phyloP scores from a whole-genome alignment of 2,113 vertebrate species.

The Glareola pratincola region DNA sequence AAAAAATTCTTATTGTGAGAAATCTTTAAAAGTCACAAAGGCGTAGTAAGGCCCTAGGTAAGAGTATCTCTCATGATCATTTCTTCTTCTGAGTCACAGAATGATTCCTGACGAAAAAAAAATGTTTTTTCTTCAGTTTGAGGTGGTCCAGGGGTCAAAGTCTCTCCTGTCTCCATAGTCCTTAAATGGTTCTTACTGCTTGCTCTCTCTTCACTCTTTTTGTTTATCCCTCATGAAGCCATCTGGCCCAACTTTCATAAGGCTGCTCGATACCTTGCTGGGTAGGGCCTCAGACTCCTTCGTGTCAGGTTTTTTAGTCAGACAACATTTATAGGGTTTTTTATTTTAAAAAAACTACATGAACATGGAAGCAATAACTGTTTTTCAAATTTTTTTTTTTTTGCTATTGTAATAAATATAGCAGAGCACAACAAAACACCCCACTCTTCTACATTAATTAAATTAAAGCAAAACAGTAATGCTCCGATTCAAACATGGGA shows the following conservation, averaged over 20 bases:
- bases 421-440: background rate
- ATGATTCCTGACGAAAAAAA: background rate
- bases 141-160: constrained; percentile 41
- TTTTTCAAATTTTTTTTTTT: accelerated
- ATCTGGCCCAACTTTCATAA: constrained; percentile 33
- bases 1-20: background rate
- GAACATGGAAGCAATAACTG: background rate
- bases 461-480: background rate
- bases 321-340: constrained; percentile 26
- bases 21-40: background rate
- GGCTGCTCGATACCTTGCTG: background rate
- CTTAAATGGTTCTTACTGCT: constrained; percentile 50
- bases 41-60: background rate
- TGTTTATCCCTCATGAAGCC: constrained; percentile 25
- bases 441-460: background rate
- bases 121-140: background rate
- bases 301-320: background rate
- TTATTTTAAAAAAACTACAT: constrained; percentile 4
- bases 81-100: background rate
- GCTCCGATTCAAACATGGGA: background rate
- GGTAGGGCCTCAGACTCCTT: background rate
- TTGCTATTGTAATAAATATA: constrained; percentile 36
- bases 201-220: constrained; percentile 1
- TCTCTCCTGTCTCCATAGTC: background rate
- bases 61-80: background rate